phyloP scores from a whole-genome alignment of 1,140 invertebrate genomes.

The Protaetia brevitarsis region DNA sequence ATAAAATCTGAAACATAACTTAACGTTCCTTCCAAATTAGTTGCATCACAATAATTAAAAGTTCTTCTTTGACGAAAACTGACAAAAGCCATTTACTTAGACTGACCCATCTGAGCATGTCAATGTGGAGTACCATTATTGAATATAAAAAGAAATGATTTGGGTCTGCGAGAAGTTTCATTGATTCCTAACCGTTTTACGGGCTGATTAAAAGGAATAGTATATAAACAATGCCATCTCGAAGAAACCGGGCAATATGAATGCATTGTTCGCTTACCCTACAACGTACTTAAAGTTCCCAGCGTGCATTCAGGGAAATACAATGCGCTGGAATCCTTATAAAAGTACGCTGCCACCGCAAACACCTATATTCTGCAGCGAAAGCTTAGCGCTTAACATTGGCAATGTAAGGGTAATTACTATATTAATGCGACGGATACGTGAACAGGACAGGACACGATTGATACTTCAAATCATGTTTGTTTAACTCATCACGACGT shows the following conservation, averaged over 20 bases:
- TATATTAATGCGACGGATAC: too few relatives aligned
- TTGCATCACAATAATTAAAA: too few relatives aligned
- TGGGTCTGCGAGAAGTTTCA: background rate
- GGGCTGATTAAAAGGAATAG: background rate
- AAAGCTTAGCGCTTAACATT: background rate
- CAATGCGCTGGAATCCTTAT: background rate
- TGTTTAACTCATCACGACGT: too few relatives aligned
- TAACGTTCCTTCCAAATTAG: too few relatives aligned
- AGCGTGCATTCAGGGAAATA: background rate
- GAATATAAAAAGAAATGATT: too few relatives aligned
- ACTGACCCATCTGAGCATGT: too few relatives aligned
- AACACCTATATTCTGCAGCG: background rate
- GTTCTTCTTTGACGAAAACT: too few relatives aligned
- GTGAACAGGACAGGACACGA: too few relatives aligned
- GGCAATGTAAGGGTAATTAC: background rate
- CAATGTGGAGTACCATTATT: too few relatives aligned
- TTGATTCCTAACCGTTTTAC: background rate
- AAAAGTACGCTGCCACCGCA: background rate
- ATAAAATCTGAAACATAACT: too few relatives aligned
- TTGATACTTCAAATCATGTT: too few relatives aligned
- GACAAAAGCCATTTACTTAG: too few relatives aligned
- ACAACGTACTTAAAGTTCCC: background rate
- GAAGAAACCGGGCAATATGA: background rate
- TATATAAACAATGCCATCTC: background rate
- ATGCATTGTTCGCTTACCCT: background rate